Evolutionary conservation across 2,113 vertebrate genomes (phyloP).

Genomic region (Grallaria varia): DNA sequence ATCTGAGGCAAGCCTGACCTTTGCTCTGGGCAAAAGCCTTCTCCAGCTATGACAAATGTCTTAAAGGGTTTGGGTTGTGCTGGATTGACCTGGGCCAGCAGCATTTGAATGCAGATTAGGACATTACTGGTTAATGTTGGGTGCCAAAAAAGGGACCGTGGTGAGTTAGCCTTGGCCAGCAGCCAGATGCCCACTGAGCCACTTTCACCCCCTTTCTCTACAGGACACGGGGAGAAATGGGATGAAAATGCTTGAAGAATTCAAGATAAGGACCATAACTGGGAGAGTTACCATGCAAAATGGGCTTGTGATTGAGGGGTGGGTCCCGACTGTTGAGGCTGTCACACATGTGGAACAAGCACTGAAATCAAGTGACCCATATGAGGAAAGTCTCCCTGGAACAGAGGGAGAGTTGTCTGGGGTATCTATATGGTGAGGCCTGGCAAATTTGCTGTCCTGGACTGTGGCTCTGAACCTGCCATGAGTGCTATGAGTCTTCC

Average conservation of each 20-base stretch:
- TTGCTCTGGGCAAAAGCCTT: not conserved
- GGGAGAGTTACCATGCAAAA: not conserved
- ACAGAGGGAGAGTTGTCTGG: not conserved
- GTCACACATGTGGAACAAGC: not conserved
- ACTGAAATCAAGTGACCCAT: not conserved
- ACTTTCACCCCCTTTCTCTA: not conserved
- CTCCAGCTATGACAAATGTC: not conserved
- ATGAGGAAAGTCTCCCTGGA: not conserved
- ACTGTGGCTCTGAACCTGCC: not conserved
- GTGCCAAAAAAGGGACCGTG: not conserved
- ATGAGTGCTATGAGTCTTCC: not conserved
- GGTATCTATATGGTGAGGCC: not conserved
- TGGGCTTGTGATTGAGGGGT: not conserved
- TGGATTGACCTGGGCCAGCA: not conserved
- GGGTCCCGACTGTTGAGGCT: not conserved
- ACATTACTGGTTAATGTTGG: not conserved
- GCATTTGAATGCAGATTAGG: not conserved
- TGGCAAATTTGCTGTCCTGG: not conserved
- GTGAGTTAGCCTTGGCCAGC: not conserved
- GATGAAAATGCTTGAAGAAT: not conserved
- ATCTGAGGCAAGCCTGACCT: not conserved
- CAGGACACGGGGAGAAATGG: not conserved
- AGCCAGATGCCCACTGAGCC: not conserved
- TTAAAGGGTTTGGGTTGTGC: not conserved
- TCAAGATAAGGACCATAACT: not conserved